Evolutionary conservation across 2,888 invertebrate species (phyloP).

Genomic region (Nomada fucata): DNA sequence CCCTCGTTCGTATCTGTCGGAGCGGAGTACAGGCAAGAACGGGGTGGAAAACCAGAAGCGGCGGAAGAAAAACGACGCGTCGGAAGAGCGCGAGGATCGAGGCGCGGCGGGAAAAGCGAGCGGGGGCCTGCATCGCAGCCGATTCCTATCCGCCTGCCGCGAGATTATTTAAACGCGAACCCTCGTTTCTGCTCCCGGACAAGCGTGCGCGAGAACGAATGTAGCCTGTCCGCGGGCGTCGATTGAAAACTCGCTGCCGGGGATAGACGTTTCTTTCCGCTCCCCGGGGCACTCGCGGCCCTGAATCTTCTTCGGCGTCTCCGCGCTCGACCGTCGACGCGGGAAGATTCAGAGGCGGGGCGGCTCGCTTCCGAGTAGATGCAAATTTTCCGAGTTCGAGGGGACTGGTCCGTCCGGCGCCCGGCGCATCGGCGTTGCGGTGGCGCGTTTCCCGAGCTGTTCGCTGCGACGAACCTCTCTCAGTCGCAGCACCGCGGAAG

Average conservation of each 20-base stretch:
- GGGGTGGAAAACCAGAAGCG: conserved; percentile 43
- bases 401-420: background rate
- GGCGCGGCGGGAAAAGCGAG: background rate
- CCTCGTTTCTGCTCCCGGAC: background rate
- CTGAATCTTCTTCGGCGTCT: background rate
- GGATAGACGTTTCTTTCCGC: conserved; percentile 1
- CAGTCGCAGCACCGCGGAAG: background rate
- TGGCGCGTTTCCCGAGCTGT: conserved; percentile 16
- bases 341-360: too few relatives aligned
- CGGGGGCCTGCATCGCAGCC: background rate
- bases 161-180: conserved; percentile 36
- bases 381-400: conserved; percentile 1
- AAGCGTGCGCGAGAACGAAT: conserved; percentile 24
- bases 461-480: conserved; percentile 26
- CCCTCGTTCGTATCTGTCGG: conserved; percentile 49
- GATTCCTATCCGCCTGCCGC: conserved; percentile 16
- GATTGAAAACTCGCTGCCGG: background rate
- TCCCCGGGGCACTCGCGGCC: background rate
- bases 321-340: background rate
- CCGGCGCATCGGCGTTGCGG: conserved; percentile 8
- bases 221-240: conserved; percentile 4
- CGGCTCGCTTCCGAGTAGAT: conserved; percentile 7
- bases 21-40: conserved; percentile 48
- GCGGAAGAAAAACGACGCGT: conserved; percentile 56
- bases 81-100: conserved; percentile 49